Percentiles rank a stretch among this genome's conserved stretches.
These are phyloP conservation scores for Lydus trimaculatus DNA, from an alignment of 2,888 invertebrate species.

Conservation along the genomic window DNA sequence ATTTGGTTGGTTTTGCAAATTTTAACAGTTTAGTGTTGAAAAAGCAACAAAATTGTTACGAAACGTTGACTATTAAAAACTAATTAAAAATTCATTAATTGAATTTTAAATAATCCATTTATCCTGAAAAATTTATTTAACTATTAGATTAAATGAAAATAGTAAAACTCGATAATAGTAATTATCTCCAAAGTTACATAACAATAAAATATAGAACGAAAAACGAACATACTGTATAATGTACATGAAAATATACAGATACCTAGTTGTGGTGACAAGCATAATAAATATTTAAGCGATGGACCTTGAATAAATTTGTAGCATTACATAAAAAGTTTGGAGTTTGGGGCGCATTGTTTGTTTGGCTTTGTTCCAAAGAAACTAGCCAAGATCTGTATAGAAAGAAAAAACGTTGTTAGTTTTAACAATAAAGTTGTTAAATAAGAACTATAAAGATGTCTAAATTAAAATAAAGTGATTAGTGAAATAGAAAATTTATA, in stretches of 20 bases:
- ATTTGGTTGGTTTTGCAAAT: too few species aligned
- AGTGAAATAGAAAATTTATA: not conserved
- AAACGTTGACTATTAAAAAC: too few species aligned
- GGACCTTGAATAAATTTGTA: conserved; percentile 17
- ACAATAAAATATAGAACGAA: not conserved
- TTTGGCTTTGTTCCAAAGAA: conserved; percentile 9
- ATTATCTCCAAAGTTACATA: too few species aligned
- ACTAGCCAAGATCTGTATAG: not conserved
- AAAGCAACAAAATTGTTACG: too few species aligned
- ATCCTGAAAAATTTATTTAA: too few species aligned
- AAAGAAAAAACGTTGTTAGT: not conserved
- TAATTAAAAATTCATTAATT: too few species aligned
- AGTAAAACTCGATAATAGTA: too few species aligned
- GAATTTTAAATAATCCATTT: too few species aligned
- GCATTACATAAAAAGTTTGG: not conserved
- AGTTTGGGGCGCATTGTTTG: not conserved
- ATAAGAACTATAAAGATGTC: not conserved
- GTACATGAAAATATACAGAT: conserved; percentile 6
- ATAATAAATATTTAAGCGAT: conserved; percentile 15
- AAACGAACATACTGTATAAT: conserved; percentile 3
- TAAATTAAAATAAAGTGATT: not conserved
- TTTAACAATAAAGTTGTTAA: not conserved
- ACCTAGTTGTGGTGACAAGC: conserved; percentile 13
- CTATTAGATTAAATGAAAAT: too few species aligned
- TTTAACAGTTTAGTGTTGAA: too few species aligned